Evolutionary conservation across 2,113 vertebrate species (phyloP), one percentile per base, ranked within the genome.

Genomic region (Bubo bubo): DNA sequence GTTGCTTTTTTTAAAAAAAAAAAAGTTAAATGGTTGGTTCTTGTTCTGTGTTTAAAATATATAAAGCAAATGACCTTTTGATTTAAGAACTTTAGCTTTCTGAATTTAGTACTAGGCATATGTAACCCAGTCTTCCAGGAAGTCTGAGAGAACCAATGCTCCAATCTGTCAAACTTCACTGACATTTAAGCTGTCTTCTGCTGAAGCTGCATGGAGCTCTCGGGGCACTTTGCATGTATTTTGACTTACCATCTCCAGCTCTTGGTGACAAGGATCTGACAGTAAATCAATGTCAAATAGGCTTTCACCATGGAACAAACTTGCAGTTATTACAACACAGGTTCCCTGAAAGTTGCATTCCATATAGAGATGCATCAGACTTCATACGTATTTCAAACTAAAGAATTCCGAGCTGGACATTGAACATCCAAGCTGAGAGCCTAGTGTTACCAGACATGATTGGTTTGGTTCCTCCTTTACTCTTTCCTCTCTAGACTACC

Each of bases 381-480:
- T 68, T 82, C 14, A 37, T 52, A 11, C 3, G 2, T 63, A 26
- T 32, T 88, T 89, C 45, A 56, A 35, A 49, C 14, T 34, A 35
- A 68, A 52, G 22, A 47, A 45, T 17, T 34, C 10, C 37, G 62
- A 79, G 34, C n/a, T 68, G 26, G 32, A 55, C 3, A 8, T 14
- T 34, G 16, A 49, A 34, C 24, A 43, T 37, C 49, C 13, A 8
- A 18, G 26, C 14, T 55, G 7, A 45, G 27, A 50, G 14, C 47
- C 21, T 45, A 14, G 4, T n/a, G 32, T 32, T 39, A 37, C 8
- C 13, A 47, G 52, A 43, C 3, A 8, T 0, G 1, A 10, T 5
- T 45, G 9, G 4, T 70, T 47, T 60, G 20, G 6, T 59, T 85
- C 28, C 10, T 64, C 8, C 28, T 63, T 47, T 13, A 22, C 5